Base-by-base conservation (phyloP, 2,797 vertebrate species). In the Leontocebus nigricollis region DNA sequence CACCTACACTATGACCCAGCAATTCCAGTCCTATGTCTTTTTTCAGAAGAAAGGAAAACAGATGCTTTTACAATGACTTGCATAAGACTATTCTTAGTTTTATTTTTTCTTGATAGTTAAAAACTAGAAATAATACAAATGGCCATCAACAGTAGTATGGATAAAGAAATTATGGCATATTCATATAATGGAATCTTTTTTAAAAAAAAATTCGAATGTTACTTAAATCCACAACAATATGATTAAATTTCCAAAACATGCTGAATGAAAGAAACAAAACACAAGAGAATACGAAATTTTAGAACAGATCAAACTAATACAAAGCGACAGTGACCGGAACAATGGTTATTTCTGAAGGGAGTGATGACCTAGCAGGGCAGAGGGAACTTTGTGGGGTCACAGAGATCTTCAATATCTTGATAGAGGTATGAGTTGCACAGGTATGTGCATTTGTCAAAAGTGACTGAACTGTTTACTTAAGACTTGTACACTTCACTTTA, bases 221-320 rank as follows among this genome's bases (percentile, higher is more conserved):
- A 46, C 10, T 77, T 72, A 77, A 27, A 77, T 44, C 19, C 44
- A 87, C 59, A 70, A 64, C 12, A 92, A 55, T 82, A 77, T 64
- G 39, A 19, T 39, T 82, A 52, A 89, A 92, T 81, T 92, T 88
- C 88, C 93, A 48, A 89, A 88, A 67, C 39, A n/a, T 24, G n/a
- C 24, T 80, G 39, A 95, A 70, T 91, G 15, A 39, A 91, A 75
- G 39, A 84, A 91, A 46, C 46, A 44, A 96, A 92, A 85, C 48
- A 57, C 70, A 75, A 83, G 70, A 87, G 59, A 50, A 15, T 20
- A 59, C 5, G 6, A 83, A 75, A 10, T 90, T 93, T 30, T 79
- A 87, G 57, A 50, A 82, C 27, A 94, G 19, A n/a, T 22, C 64
- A 94, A 80, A 70, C 9, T 24, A 64, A 26, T 8, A 79, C n/a